Evolutionary conservation across 2,113 vertebrate species (phyloP).

Genomic region (Sciurus niger): DNA sequence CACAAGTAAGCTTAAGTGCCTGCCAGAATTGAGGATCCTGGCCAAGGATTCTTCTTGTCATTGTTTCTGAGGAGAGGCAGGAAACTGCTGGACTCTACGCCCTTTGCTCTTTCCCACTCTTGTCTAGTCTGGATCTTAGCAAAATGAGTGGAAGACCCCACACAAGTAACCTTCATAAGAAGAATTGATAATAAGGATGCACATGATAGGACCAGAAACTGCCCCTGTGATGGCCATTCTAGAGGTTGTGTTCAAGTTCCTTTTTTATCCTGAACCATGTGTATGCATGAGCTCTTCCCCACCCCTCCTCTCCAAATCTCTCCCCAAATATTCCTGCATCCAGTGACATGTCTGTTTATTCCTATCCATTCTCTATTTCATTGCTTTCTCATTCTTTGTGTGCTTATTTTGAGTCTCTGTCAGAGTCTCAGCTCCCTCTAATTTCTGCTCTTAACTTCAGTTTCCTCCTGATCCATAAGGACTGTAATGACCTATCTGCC

Average conservation of each 20-base stretch:
- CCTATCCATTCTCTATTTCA: background rate
- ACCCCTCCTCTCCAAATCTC: background rate
- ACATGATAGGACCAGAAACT: background rate
- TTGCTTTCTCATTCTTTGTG: background rate
- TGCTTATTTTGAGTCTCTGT: background rate
- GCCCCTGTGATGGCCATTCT: background rate
- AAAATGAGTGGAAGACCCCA: background rate
- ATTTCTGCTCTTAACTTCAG: background rate
- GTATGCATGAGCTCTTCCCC: background rate
- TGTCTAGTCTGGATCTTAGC: background rate
- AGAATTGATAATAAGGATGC: background rate
- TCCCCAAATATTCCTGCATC: background rate
- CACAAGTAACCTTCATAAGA: background rate
- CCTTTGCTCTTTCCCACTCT: background rate
- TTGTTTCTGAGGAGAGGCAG: background rate
- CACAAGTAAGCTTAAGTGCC: background rate
- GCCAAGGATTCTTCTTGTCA: too few relatives aligned
- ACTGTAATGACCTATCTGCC: background rate
- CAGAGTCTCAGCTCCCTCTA: slow-evolving; percentile 3
- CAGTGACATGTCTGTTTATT: background rate
- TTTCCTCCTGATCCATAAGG: background rate
- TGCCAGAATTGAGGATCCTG: background rate
- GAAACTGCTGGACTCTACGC: background rate
- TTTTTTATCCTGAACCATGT: background rate
- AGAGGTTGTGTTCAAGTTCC: background rate